These are phyloP conservation scores for Cyanocitta stelleri DNA, from an alignment of 2,113 vertebrate genomes.

Conservation along the genomic window DNA sequence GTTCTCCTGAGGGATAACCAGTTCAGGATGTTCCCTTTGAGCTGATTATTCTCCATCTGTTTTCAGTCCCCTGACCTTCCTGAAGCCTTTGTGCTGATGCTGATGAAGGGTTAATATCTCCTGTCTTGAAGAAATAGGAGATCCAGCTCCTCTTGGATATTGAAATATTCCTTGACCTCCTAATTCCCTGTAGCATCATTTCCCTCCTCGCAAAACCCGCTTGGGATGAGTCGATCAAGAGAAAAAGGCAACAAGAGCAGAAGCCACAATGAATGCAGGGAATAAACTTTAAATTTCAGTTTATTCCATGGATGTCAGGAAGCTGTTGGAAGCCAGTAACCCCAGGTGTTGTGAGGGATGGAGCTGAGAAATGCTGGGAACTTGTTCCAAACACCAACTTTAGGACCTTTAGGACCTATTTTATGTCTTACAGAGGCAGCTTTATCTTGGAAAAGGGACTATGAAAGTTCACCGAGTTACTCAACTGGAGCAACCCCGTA, in stretches of 20 bases:
- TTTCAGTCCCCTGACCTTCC: background rate
- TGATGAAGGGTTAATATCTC: background rate
- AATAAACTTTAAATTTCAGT: background rate
- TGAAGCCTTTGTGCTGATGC: background rate
- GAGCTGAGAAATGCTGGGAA: background rate
- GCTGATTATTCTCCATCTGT: background rate
- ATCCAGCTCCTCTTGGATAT: background rate
- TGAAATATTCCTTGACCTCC: background rate
- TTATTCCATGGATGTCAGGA: background rate
- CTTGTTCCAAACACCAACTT: background rate
- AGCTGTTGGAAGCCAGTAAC: fast-evolving
- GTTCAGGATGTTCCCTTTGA: background rate
- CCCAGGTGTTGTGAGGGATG: background rate
- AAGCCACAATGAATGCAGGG: background rate
- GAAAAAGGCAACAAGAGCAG: background rate
- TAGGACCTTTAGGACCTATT: background rate
- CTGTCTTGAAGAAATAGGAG: background rate
- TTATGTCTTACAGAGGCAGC: background rate
- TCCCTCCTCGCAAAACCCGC: fast-evolving
- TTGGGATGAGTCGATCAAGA: background rate
- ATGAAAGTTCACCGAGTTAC: background rate
- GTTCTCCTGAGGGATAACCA: background rate
- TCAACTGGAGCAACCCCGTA: background rate
- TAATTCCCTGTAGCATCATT: background rate
- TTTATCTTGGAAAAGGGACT: background rate